These are phyloP conservation scores for Ciconia nigra DNA, from an alignment of 2,797 vertebrate species.

Conservation along the genomic window DNA sequence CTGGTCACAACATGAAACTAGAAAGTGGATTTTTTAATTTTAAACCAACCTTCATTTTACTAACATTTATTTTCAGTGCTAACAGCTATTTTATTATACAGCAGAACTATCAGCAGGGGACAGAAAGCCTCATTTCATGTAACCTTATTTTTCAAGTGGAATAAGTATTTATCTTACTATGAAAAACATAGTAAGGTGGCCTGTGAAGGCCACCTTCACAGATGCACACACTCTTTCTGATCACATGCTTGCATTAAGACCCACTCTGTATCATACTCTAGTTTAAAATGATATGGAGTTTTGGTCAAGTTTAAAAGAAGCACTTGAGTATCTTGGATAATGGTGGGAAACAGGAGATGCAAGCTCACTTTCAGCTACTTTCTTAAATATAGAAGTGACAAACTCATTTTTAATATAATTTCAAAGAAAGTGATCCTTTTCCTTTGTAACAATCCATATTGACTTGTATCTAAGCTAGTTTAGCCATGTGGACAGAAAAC, in stretches of 20 bases:
- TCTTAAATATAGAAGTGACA: neutral
- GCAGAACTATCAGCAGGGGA: neutral
- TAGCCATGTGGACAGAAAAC: neutral
- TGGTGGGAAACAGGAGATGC: neutral
- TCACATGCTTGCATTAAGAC: neutral
- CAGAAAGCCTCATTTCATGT: neutral
- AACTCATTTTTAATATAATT: neutral
- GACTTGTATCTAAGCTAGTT: neutral
- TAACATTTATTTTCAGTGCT: neutral
- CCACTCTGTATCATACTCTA: neutral
- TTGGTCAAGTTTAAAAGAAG: neutral
- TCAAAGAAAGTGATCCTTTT: neutral
- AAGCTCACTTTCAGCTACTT: neutral
- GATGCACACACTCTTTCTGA: neutral
- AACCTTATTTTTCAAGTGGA: neutral
- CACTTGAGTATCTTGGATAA: neutral
- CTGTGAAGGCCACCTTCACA: neutral
- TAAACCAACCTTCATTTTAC: neutral
- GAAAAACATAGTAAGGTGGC: neutral
- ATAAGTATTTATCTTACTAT: neutral
- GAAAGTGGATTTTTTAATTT: neutral
- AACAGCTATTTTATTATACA: neutral
- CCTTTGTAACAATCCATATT: neutral
- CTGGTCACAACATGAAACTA: neutral
- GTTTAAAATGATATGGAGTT: neutral